Conservation (phyloP, 1,140 invertebrate species). For the Tetramorium simillimum region DNA sequence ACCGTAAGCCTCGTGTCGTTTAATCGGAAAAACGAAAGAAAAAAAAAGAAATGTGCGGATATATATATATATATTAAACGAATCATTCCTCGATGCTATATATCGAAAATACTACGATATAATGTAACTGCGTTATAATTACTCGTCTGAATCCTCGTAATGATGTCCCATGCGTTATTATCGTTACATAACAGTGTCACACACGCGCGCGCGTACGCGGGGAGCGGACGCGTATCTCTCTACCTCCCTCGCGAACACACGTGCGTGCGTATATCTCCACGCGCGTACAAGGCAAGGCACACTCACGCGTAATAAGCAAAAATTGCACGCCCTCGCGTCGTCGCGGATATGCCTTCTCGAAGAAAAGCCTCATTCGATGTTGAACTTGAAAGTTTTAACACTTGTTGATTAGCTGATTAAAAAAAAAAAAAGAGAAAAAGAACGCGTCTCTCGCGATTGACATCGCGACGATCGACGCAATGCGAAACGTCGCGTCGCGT, state of each 20-base stretch:
- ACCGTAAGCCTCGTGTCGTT: conserved; percentile 75
- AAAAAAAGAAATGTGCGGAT: conserved; percentile 63
- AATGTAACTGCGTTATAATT: conserved; percentile 81
- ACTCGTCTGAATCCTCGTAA: conserved; percentile 82
- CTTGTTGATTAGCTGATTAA: conserved; percentile 83
- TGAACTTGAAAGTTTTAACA: conserved; percentile 85
- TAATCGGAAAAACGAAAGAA: conserved; percentile 73
- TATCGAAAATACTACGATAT: conserved; percentile 81
- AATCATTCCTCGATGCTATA: conserved; percentile 84
- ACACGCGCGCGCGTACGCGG: conserved; percentile 70
- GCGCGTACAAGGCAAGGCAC: conserved; percentile 61
- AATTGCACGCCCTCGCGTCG: conserved; percentile 80
- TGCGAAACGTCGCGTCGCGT: conserved; percentile 55
- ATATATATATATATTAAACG: conserved; percentile 80
- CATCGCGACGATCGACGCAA: conserved; percentile 38
- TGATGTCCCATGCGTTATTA: conserved; percentile 79
- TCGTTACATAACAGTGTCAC: conserved; percentile 68
- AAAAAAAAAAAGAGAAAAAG: conserved; percentile 5
- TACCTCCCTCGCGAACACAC: conserved; percentile 31
- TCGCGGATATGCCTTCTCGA: conserved; percentile 82
- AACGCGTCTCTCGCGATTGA: conserved; percentile 35
- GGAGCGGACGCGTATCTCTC: conserved; percentile 53
- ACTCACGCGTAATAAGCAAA: conserved; percentile 68
- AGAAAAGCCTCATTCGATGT: conserved; percentile 84
- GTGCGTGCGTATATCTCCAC: conserved; percentile 35